Conservation (phyloP, 2,113 vertebrate species). For the Callithrix jacchus region DNA sequence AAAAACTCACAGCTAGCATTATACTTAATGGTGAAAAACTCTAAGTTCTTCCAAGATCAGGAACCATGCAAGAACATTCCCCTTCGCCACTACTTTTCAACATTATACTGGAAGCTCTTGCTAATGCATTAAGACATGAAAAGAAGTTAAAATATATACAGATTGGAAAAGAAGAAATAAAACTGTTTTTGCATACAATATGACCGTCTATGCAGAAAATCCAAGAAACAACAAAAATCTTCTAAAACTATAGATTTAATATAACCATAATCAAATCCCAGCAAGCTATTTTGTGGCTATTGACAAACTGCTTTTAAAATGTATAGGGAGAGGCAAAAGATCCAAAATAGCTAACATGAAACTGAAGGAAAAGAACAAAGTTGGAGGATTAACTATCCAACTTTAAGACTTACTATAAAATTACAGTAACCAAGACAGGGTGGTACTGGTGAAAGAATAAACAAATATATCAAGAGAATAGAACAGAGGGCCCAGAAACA, state of each 20-base stretch:
- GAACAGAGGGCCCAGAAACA: neutral
- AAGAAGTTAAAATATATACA: neutral
- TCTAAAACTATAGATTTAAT: neutral
- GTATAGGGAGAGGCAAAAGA: neutral
- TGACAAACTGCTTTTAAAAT: neutral
- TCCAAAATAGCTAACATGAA: neutral
- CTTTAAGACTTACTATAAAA: neutral
- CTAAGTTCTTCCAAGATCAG: neutral
- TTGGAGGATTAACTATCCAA: neutral
- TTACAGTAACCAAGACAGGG: neutral
- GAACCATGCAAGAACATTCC: neutral
- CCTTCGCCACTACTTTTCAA: neutral
- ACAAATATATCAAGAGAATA: neutral
- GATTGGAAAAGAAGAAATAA: neutral
- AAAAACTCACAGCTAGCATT: neutral
- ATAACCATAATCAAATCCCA: neutral
- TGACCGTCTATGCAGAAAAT: neutral
- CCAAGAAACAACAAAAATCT: neutral
- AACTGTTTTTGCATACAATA: neutral
- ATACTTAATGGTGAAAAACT: neutral
- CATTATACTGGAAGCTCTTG: neutral
- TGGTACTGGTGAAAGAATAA: neutral
- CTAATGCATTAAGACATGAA: neutral
- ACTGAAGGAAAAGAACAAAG: neutral
- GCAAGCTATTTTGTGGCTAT: neutral